Evolutionary conservation across 1,140 invertebrate genomes (phyloP).

Genomic region (Lepidostoma basale): DNA sequence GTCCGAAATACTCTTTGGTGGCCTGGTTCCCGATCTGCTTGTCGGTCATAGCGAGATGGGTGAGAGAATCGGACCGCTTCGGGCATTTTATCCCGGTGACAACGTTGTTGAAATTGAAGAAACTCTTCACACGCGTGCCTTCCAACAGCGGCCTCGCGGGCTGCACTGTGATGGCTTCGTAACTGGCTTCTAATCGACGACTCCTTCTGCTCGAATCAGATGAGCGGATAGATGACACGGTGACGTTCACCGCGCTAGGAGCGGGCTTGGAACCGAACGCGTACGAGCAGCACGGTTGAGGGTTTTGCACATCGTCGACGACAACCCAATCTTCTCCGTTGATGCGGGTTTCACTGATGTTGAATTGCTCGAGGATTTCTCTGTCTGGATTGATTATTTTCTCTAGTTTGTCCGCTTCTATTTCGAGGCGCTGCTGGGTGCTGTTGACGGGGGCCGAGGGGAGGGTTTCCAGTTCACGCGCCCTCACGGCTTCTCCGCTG

Average conservation of each 20-base stretch:
- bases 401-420: constrained; percentile 22
- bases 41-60: background rate
- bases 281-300: background rate
- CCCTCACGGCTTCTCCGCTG: constrained; percentile 58
- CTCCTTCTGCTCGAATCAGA: background rate
- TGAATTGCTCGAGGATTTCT: background rate
- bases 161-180: background rate
- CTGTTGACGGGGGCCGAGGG: background rate
- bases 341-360: constrained; percentile 1
- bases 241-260: background rate
- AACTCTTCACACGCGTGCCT: background rate
- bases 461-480: constrained; percentile 26
- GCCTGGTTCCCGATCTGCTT: background rate
- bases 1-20: constrained; percentile 32
- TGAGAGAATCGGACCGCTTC: background rate
- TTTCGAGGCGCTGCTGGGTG: constrained; percentile 10
- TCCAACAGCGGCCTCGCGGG: background rate
- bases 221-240: background rate
- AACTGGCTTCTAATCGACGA: background rate
- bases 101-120: background rate
- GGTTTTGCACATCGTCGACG: constrained; percentile 50
- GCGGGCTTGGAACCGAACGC: background rate
- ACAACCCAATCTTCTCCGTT: constrained; percentile 43
- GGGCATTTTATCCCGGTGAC: background rate
- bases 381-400: constrained; percentile 23